Evolutionary conservation across 2,797 vertebrate genomes (phyloP).

Genomic region (Sciurus carolinensis): DNA sequence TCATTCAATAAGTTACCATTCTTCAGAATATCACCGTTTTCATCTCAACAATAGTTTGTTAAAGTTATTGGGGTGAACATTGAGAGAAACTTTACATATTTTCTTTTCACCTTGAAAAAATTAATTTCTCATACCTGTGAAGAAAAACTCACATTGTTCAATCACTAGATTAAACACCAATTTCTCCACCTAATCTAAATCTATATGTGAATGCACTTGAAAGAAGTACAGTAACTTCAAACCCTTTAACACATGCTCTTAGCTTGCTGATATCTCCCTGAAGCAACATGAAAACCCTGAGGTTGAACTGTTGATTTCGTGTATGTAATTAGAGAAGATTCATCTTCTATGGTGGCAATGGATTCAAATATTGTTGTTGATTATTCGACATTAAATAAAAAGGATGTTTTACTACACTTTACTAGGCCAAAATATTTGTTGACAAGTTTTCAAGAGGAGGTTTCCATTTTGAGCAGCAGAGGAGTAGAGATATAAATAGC

Average conservation of each 20-base stretch:
- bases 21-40: conserved; percentile 82
- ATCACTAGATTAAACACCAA: conserved; percentile 67
- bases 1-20: conserved; percentile 85
- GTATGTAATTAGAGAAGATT: conserved; percentile 59
- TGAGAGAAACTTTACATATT: conserved; percentile 80
- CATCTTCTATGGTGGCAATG: conserved; percentile 64
- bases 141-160: conserved; percentile 75
- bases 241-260: conserved; percentile 71
- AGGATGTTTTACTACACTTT: conserved; percentile 9
- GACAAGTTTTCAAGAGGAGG: conserved; percentile 71
- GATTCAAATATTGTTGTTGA: conserved; percentile 45
- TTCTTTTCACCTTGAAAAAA: conserved; percentile 75
- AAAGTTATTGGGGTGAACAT: conserved; percentile 57
- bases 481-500: conserved; percentile 72
- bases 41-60: conserved; percentile 51
- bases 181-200: conserved; percentile 77
- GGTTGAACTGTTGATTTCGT: conserved; percentile 62
- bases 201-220: conserved; percentile 74
- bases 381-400: conserved; percentile 70
- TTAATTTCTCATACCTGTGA: conserved; percentile 44
- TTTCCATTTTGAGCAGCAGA: conserved; percentile 68
- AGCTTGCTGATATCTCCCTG: conserved; percentile 66
- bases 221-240: conserved; percentile 68
- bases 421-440: conserved; percentile 72
- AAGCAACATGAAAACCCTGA: conserved; percentile 70